phyloP scores from a whole-genome alignment of 1,140 invertebrate genomes.

The Drosophila leontia region DNA sequence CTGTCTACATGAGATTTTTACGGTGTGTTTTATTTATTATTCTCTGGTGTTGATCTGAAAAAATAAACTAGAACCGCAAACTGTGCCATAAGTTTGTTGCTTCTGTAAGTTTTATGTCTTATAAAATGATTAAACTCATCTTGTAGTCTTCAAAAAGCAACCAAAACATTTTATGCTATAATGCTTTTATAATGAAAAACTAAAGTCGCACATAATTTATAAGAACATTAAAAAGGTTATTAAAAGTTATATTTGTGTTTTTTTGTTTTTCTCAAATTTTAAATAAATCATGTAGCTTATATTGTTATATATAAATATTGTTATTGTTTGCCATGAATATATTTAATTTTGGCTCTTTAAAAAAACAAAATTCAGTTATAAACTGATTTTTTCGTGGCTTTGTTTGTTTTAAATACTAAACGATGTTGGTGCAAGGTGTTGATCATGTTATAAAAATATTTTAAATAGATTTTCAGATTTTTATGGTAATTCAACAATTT shows the following conservation, averaged over 20 bases:
- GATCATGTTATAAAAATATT: neutral
- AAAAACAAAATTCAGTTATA: neutral
- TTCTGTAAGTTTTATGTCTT: neutral
- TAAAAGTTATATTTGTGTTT: neutral
- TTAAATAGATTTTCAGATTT: neutral
- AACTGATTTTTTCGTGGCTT: neutral
- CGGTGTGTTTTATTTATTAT: slow-evolving; percentile 27
- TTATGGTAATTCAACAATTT: neutral
- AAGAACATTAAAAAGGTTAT: neutral
- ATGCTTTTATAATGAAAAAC: neutral
- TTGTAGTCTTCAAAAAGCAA: neutral
- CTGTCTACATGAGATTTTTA: slow-evolving; percentile 18
- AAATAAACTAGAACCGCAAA: neutral
- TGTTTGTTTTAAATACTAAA: neutral
- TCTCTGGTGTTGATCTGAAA: neutral
- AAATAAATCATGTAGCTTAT: neutral
- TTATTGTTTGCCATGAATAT: neutral
- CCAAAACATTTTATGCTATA: neutral
- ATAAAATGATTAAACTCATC: neutral
- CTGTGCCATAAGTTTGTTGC: neutral
- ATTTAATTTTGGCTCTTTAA: neutral
- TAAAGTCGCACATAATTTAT: neutral
- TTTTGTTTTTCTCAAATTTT: neutral
- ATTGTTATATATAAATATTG: neutral
- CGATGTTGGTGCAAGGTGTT: neutral